phyloP scores from a whole-genome alignment of 2,888 invertebrate species.

The Cryptophagus acutangulus region DNA sequence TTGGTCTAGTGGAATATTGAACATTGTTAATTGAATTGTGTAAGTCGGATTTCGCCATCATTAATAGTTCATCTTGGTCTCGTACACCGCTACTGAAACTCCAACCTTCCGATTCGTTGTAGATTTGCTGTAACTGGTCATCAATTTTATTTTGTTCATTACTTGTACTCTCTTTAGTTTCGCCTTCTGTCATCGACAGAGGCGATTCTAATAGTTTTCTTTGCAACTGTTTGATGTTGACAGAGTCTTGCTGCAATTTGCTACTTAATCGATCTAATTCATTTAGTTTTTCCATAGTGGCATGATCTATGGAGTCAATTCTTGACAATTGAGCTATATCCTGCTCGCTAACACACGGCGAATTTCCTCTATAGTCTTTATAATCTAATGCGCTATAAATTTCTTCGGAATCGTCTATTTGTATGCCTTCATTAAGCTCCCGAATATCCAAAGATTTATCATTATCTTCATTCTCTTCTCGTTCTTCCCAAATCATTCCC shows the following conservation, averaged over 20 bases:
- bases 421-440: too few species aligned
- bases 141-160: constrained; percentile 61
- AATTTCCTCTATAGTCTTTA: constrained; percentile 71
- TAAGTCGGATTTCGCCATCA: constrained; percentile 48
- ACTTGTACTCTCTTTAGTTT: constrained; percentile 44
- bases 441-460: constrained; percentile 38
- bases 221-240: constrained; percentile 71
- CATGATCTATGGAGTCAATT: constrained; percentile 72
- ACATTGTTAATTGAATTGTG: constrained; percentile 47
- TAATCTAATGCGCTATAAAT: constrained; percentile 73
- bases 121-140: constrained; percentile 65
- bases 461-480: constrained; percentile 64
- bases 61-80: constrained; percentile 57
- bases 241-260: constrained; percentile 73
- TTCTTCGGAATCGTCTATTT: constrained; percentile 47
- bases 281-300: constrained; percentile 71
- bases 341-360: constrained; percentile 71
- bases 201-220: constrained; percentile 65
- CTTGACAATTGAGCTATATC: constrained; percentile 71
- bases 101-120: constrained; percentile 61
- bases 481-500: constrained; percentile 84
- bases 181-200: constrained; percentile 43
- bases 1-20: constrained; percentile 47
- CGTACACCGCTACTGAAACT: constrained; percentile 63
- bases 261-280: constrained; percentile 72